Base-by-base conservation (phyloP, 2,113 vertebrate species). In the Oreotrochilus melanogaster region DNA sequence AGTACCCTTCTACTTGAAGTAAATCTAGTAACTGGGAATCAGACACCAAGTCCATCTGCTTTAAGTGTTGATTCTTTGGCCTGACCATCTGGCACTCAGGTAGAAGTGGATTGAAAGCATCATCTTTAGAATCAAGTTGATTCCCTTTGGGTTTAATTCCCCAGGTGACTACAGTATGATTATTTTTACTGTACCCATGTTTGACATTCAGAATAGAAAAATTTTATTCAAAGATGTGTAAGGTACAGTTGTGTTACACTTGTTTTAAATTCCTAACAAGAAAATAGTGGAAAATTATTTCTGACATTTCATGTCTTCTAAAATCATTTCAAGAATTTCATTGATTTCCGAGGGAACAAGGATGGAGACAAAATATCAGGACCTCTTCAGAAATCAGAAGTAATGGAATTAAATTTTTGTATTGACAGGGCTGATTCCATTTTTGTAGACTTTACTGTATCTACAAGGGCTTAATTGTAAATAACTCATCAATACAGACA, bases 41-140 rank as follows among this genome's bases (percentile, higher is more conserved):
- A 74, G 82, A 95, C 53, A 95, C 50, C 50, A 86, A 65, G 65
- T 96, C 87, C 95, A 97, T 96, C 95, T 96, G 91, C 70, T 71
- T 96, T 75, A 86, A 89, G 31, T 70, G 78, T 92, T 91, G 74
- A 37, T 91, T 93, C 78, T 91, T 94, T 92, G 76, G 70, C 86
- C 42, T 95, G 74, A 51, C 95, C 96, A 97, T 96, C 96, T 97
- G 96, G 93, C 61, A 88, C 89, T 74, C 50, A 95, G 94, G 88
- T 96, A 96, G 45, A 95, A n/a, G 76, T 83, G 45, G 30, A 89
- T 95, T 94, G 78, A 95, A 84, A 89, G 6, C 42, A 56, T 92
- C 67, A 72, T 92, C 60, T 92, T 96, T 89, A 79, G 71, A 39
- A 82, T 35, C n/a, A 48, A 87, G 45, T 56, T 78, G 39, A 73